Base-by-base conservation (phyloP, 2,888 invertebrate species). In the Rhodophaea formosa region DNA sequence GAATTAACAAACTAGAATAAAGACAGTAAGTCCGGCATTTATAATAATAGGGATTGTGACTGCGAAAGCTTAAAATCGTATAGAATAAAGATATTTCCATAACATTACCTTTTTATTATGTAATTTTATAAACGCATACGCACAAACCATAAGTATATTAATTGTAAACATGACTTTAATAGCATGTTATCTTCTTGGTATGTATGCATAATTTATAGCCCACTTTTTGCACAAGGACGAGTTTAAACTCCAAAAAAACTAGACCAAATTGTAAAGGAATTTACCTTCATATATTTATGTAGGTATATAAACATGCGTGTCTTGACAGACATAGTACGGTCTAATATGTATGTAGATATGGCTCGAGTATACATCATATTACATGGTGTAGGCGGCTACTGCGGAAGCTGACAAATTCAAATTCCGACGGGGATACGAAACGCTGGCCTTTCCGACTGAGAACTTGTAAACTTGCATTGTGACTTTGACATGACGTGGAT, bases 231-330 rank as follows among this genome's bases (percentile, higher is more conserved):
- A 8, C 8, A n/a, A n/a, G n/a, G 29, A 30, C 62, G 61, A 65
- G 65, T 59, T 59, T 75, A 81, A n/a, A n/a, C n/a, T n/a, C n/a
- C n/a, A n/a, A n/a, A n/a, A 75, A 53, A 53, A 53, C 65, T 63
- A 49, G 64, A 70, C 69, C 63, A 66, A 71, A 66, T 69, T 60
- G 57, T 62, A 65, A 64, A 68, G 77, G 78, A 77, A 81, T 81
- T 71, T 64, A 61, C 2, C 29, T 15, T 17, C 30, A 42, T 30
- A 43, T 44, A 15, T 44, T 44, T 53, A 8, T 53, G 17, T 44
- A 53, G 29, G 35, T 52, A 35, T 39, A 32, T 17, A n/a, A n/a
- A 23, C 23, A 23, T 23, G 2, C 23, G 5, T 23, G 23, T 5
- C 23, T 23, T 5, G 23, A 23, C 5, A 23, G 5, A 23, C 5